Conservation (phyloP, 2,113 vertebrate species). For the Sinocyclocheilus rhinocerous region DNA sequence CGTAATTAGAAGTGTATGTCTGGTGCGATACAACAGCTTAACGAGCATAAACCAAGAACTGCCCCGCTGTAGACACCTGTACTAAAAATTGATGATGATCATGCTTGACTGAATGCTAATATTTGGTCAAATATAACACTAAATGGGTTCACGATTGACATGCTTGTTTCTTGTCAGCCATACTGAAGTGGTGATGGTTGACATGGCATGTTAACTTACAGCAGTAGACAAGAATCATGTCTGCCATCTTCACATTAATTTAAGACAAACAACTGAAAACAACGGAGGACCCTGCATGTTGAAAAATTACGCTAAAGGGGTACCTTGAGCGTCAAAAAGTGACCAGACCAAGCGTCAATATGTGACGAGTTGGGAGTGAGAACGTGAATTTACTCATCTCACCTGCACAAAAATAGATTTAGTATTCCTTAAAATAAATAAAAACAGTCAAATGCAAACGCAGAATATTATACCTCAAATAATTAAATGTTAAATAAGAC, state of each 20-base stretch:
- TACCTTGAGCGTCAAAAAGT: too few relatives aligned
- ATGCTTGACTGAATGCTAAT: neutral
- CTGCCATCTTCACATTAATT: neutral
- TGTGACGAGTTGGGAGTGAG: too few relatives aligned
- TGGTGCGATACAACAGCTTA: neutral
- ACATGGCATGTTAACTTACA: neutral
- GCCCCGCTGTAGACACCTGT: neutral
- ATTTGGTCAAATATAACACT: neutral
- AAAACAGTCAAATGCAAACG: too few relatives aligned
- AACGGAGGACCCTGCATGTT: too few relatives aligned
- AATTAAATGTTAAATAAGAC: too few relatives aligned
- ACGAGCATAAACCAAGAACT: neutral
- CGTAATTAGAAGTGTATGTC: conserved; percentile 11
- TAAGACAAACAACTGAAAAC: too few relatives aligned
- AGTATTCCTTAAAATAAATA: too few relatives aligned
- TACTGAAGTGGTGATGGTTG: neutral
- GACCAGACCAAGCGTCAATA: too few relatives aligned
- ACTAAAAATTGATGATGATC: neutral
- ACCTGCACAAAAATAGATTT: too few relatives aligned
- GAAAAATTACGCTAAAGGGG: too few relatives aligned
- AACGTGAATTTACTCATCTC: too few relatives aligned
- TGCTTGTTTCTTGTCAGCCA: neutral
- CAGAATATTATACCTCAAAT: too few relatives aligned
- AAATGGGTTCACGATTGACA: neutral
- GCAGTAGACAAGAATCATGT: neutral